Evolutionary conservation across 2,113 vertebrate species (phyloP).

Genomic region (Kryptolebias marmoratus): DNA sequence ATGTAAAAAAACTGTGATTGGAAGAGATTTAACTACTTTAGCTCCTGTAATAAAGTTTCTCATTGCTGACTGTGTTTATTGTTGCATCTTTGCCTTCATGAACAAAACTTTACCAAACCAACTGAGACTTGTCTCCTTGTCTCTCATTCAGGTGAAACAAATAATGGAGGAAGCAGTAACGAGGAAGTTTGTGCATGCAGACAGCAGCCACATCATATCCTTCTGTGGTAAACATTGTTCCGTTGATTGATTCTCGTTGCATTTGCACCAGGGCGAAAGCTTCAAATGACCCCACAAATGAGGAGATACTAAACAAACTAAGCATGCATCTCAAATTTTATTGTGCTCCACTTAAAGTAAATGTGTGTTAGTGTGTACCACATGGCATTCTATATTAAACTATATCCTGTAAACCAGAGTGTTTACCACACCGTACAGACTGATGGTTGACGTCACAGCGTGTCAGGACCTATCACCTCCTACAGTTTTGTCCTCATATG

Average conservation of each 20-base stretch:
- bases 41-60: too few relatives aligned
- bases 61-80: neutral
- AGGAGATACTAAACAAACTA: too few relatives aligned
- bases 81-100: neutral
- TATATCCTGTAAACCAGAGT: neutral
- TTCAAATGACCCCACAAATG: too few relatives aligned
- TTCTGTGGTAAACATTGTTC: conserved; percentile 88
- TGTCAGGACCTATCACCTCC: conserved; percentile 52
- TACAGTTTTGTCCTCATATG: conserved; percentile 29
- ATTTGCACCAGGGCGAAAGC: neutral
- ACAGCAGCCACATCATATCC: conserved; percentile 97
- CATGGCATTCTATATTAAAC: neutral
- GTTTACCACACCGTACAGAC: conserved; percentile 16
- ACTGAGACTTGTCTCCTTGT: conserved; percentile 13
- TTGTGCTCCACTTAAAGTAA: too few relatives aligned
- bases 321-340: too few relatives aligned
- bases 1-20: neutral
- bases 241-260: neutral
- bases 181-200: conserved; percentile 94
- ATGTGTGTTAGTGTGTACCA: too few relatives aligned
- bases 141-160: conserved; percentile 89
- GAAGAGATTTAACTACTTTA: neutral
- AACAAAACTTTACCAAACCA: conserved; percentile 7
- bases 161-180: conserved; percentile 98
- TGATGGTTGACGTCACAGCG: conserved; percentile 33